Percentiles rank a stretch among this genome's conserved stretches.
These are phyloP conservation scores for Triplophysa yarkandensis DNA, from an alignment of 2,797 vertebrate species.

Conservation along the genomic window DNA sequence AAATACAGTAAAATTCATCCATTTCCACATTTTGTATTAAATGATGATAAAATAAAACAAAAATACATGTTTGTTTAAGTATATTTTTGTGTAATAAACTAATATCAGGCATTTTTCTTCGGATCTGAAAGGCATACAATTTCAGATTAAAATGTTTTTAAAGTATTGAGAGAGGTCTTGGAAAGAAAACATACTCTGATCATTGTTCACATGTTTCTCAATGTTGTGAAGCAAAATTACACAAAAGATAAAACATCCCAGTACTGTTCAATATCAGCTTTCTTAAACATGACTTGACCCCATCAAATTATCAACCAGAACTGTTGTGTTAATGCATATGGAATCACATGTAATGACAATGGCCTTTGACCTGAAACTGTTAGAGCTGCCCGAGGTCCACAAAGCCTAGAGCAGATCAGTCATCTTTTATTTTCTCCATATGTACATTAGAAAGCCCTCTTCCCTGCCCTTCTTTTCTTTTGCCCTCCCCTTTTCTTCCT, in stretches of 20 bases:
- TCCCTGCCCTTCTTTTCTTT: slow-evolving; percentile 68
- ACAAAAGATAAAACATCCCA: neutral
- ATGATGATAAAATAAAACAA: too few relatives aligned
- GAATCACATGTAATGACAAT: neutral
- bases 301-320: neutral
- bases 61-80: too few relatives aligned
- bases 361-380: slow-evolving; percentile 1
- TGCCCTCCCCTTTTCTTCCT: slow-evolving; percentile 83
- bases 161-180: too few relatives aligned
- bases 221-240: neutral
- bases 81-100: too few relatives aligned
- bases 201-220: neutral
- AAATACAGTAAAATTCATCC: too few relatives aligned
- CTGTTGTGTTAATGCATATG: slow-evolving; percentile 6
- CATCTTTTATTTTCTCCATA: slow-evolving; percentile 77
- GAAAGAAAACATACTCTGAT: too few relatives aligned
- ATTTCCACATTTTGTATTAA: too few relatives aligned
- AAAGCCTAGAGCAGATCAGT: slow-evolving; percentile 73
- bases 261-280: neutral
- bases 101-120: too few relatives aligned
- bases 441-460: slow-evolving; percentile 81
- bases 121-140: too few relatives aligned
- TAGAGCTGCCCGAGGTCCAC: neutral
- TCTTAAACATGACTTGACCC: neutral
- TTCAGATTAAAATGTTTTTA: too few relatives aligned